These are phyloP conservation scores for Stratiomys singularior DNA, from an alignment of 2,888 invertebrate species.

Conservation along the genomic window DNA sequence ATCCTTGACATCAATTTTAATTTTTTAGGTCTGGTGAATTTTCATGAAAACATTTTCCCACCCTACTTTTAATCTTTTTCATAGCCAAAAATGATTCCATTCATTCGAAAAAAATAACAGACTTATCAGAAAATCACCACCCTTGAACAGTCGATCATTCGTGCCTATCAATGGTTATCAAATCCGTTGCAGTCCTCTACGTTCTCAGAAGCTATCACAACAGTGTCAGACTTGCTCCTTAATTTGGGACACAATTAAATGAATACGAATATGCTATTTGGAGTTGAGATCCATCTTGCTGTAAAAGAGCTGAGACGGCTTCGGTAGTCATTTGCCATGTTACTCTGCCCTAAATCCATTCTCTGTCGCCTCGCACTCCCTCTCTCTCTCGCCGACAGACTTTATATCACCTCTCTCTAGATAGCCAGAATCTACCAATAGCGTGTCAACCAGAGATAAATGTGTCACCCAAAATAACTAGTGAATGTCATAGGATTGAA, in stretches of 20 bases:
- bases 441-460: neutral
- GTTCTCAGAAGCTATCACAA: neutral
- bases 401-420: neutral
- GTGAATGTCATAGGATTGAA: neutral
- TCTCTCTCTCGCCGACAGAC: neutral
- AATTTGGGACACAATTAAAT: neutral
- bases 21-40: too few species aligned
- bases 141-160: neutral
- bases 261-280: neutral
- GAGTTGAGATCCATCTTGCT: too few species aligned
- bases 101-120: too few species aligned
- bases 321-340: too few species aligned
- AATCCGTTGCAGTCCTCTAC: neutral
- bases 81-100: too few species aligned
- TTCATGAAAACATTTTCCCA: too few species aligned
- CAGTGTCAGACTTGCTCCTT: neutral
- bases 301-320: too few species aligned
- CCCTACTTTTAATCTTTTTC: too few species aligned
- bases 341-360: too few species aligned
- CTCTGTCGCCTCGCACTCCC: neutral
- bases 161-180: slow-evolving; percentile 1
- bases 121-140: too few species aligned
- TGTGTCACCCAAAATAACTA: slow-evolving; percentile 8
- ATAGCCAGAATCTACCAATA: neutral
- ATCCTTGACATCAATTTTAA: too few species aligned